Base-by-base conservation (phyloP, 2,113 vertebrate genomes). In the Centropristis striata region DNA sequence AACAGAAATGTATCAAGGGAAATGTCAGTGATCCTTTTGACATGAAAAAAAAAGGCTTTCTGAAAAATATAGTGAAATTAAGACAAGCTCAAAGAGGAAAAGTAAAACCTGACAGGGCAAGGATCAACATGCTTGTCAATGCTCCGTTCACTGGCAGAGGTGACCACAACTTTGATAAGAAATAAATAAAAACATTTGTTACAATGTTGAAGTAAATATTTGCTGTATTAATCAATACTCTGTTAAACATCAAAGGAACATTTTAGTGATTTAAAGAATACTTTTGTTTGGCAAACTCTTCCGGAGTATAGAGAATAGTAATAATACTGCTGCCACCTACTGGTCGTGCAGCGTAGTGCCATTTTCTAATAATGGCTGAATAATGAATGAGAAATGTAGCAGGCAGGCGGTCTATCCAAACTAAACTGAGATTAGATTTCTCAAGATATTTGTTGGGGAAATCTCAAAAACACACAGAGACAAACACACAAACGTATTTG, bases 101-200 rank as follows among this genome's bases (percentile, higher is more conserved):
- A 50, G 23, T 12, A 25, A 37, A 50, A 69, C 66, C 13, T 32
- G 51, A 73, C 55, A 50, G 49, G 39, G 8, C 8, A 41, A 51
- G 37, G 44, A 70, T 76, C n/a, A 16, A 60, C 23, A 65, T 46
- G 46, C 28, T 83, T 44, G 46, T 60, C 50, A 67, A 57, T 32
- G 59, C 18, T 80, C 25, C 8, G 13, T 75, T 63, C 36, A 57
- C 66, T 27, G 47, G 14, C 21, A 68, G 80, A 85, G 67, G 66
- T 80, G 75, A 89, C 64, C 23, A 84, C 71, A 75, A 70, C 78
- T n/a, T 75, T 77, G 25, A 86, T 36, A 88, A 32, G 73, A 86
- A 94, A 94, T 94, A 94, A 94, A 93, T 93, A 90, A 88, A 91
- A 86, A 76, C 51, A 88, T 81, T 84, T 86, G 79, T 91, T 82